A percentile compares a stretch with the other conserved stretches of the same genome.
Conservation (phyloP, 2,113 vertebrate species). For the Datnioides undecimradiatus region DNA sequence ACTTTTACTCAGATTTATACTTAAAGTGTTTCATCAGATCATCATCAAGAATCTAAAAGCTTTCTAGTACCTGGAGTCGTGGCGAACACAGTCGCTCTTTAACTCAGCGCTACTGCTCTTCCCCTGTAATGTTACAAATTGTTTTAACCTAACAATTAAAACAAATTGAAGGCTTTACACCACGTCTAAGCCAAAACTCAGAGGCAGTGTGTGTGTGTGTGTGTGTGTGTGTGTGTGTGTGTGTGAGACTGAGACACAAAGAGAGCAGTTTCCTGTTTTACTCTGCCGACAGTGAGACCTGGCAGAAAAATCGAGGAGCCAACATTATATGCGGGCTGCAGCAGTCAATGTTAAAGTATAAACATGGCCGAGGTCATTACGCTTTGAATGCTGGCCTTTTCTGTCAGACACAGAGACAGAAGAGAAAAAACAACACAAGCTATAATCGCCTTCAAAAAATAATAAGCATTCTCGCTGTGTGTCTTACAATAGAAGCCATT, state of each 20-base stretch:
- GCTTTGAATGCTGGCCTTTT: conserved; percentile 55
- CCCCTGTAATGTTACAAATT: background rate
- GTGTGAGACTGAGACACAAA: conserved; percentile 13
- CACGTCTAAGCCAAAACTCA: background rate
- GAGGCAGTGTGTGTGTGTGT: background rate
- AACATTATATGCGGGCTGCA: conserved; percentile 43
- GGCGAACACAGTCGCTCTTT: background rate
- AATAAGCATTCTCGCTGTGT: conserved; percentile 66
- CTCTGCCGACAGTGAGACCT: conserved; percentile 47
- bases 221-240: background rate
- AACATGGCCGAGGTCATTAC: conserved; percentile 51
- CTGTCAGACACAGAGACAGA: conserved; percentile 45
- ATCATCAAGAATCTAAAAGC: background rate
- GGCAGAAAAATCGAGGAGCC: conserved; percentile 49
- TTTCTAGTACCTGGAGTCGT: background rate
- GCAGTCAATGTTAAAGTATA: conserved; percentile 54
- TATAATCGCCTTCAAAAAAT: conserved; percentile 71
- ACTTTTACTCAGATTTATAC: too few species aligned
- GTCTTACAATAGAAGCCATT: conserved; percentile 64
- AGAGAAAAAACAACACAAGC: conserved; percentile 61
- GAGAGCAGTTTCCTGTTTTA: conserved; percentile 40
- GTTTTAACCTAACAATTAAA: background rate
- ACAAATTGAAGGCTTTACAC: background rate
- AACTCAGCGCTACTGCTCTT: background rate
- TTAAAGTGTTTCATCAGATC: background rate